phyloP scores from a whole-genome alignment of 2,888 invertebrate species.

The Thera obeliscata region DNA sequence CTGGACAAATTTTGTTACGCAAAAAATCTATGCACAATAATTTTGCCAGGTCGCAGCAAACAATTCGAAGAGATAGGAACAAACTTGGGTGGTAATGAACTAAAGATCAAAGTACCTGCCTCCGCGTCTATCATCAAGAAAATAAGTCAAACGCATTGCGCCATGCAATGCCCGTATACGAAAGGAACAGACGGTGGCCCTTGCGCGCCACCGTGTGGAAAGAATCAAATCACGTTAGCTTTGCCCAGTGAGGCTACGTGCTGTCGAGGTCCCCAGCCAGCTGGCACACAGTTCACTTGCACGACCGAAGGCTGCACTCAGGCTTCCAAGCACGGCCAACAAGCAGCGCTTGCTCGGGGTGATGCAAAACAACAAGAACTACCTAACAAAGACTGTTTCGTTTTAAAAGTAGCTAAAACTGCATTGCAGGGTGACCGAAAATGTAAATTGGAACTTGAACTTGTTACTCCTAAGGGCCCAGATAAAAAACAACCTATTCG shows the following conservation, averaged over 20 bases:
- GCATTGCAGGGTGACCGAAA: constrained; percentile 86
- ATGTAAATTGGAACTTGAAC: constrained; percentile 86
- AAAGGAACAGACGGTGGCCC: constrained; percentile 56
- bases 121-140: constrained; percentile 73
- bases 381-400: constrained; percentile 84
- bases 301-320: constrained; percentile 75
- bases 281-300: constrained; percentile 74
- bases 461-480: constrained; percentile 87
- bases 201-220: constrained; percentile 72
- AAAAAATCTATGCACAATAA: constrained; percentile 59
- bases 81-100: constrained; percentile 72
- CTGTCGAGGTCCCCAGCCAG: constrained; percentile 63
- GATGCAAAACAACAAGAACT: constrained; percentile 68
- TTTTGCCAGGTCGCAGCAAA: constrained; percentile 78
- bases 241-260: constrained; percentile 69
- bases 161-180: constrained; percentile 68
- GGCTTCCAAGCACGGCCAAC: constrained; percentile 66
- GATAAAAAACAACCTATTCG: constrained; percentile 81
- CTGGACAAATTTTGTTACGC: constrained; percentile 34
- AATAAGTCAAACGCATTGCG: constrained; percentile 76
- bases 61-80: constrained; percentile 79
- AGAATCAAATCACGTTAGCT: constrained; percentile 73
- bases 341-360: constrained; percentile 58
- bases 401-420: constrained; percentile 88
- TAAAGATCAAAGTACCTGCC: constrained; percentile 78